phyloP scores from a whole-genome alignment of 2,888 invertebrate genomes.

The Caenorhabditis sp. region DNA sequence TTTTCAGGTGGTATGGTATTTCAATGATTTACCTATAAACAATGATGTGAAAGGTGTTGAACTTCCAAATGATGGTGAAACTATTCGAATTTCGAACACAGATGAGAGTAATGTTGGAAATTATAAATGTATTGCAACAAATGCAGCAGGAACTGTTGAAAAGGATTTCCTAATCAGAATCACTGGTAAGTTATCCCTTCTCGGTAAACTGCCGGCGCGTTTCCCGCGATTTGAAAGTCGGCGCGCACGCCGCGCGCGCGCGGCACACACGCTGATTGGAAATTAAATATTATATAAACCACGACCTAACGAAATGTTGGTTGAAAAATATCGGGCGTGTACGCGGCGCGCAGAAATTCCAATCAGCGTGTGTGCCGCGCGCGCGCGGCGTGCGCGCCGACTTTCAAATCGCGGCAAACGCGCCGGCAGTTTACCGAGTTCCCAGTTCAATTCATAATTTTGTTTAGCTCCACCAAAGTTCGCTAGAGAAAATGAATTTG shows the following conservation, averaged over 20 bases:
- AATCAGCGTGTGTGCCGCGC: too few relatives aligned
- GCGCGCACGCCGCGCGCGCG: too few relatives aligned
- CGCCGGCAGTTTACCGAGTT: too few relatives aligned
- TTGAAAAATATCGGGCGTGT: too few relatives aligned
- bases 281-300: too few relatives aligned
- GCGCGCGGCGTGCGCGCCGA: too few relatives aligned
- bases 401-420: too few relatives aligned
- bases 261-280: too few relatives aligned
- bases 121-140: constrained; percentile 72
- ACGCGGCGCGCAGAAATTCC: too few relatives aligned
- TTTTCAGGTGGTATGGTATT: constrained; percentile 46
- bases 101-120: constrained; percentile 33
- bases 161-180: constrained; percentile 63
- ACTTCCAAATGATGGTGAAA: constrained; percentile 35
- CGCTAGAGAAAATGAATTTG: constrained; percentile 37
- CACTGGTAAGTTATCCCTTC: constrained; percentile 50
- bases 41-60: constrained; percentile 4
- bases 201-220: too few relatives aligned
- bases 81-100: constrained; percentile 25
- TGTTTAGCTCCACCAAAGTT: constrained; percentile 63
- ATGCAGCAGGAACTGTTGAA: constrained; percentile 70
- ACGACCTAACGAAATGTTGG: too few relatives aligned
- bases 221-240: too few relatives aligned
- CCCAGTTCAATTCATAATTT: constrained; percentile 4
- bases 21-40: constrained; percentile 24